phyloP scores from a whole-genome alignment of 2,888 invertebrate species.

The Parnassius mnemosyne region DNA sequence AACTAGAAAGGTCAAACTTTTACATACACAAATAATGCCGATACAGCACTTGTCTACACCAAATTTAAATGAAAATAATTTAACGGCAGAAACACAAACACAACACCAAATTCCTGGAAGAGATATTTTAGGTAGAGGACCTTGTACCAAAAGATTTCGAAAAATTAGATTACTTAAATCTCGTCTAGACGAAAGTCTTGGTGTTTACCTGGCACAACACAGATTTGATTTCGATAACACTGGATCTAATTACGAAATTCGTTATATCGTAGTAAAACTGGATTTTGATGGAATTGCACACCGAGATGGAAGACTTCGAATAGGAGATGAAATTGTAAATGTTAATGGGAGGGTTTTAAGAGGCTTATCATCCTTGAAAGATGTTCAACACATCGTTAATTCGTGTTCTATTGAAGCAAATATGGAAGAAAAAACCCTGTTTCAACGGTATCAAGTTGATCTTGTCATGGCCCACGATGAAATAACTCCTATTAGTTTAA shows the following conservation, averaged over 20 bases:
- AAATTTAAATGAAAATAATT: constrained; percentile 49
- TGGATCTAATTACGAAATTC: constrained; percentile 79
- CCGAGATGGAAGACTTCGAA: constrained; percentile 89
- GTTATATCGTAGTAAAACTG: constrained; percentile 83
- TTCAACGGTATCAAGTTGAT: constrained; percentile 78
- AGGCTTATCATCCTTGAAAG: constrained; percentile 84
- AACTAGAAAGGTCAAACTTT: constrained; percentile 73
- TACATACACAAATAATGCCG: constrained; percentile 68
- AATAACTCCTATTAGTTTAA: constrained; percentile 77
- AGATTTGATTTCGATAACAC: constrained; percentile 75
- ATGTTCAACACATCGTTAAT: constrained; percentile 81
- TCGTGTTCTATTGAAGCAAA: constrained; percentile 74
- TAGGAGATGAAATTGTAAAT: constrained; percentile 94
- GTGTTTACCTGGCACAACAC: constrained; percentile 86
- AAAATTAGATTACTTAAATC: constrained; percentile 84
- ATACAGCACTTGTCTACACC: constrained; percentile 57
- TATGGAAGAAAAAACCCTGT: constrained; percentile 58
- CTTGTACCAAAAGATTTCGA: constrained; percentile 82
- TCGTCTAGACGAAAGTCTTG: constrained; percentile 84
- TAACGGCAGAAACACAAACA: constrained; percentile 51
- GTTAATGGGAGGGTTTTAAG: constrained; percentile 91
- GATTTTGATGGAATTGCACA: constrained; percentile 84
- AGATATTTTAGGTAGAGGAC: constrained; percentile 77
- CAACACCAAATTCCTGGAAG: constrained; percentile 51
- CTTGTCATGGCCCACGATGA: constrained; percentile 84